Conservation (phyloP, 1,140 invertebrate species). For the Halyomorpha halys region DNA sequence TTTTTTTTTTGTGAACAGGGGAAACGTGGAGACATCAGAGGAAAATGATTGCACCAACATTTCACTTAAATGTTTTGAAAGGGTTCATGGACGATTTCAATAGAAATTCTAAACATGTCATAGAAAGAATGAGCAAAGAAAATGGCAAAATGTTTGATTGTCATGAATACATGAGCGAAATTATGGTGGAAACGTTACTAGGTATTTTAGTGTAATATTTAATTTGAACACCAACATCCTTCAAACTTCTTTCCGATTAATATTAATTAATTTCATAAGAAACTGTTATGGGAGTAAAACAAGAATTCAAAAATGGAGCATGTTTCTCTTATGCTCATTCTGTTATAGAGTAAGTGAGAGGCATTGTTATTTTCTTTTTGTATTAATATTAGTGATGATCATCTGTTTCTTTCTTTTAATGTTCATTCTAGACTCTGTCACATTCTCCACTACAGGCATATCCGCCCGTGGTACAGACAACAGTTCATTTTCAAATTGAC, state of each 20-base stretch:
- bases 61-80: slow-evolving; percentile 72
- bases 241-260: neutral
- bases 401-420: too few species aligned
- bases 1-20: slow-evolving; percentile 37
- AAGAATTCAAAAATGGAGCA: slow-evolving; percentile 56
- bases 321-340: slow-evolving; percentile 73
- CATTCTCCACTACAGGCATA: slow-evolving; percentile 70
- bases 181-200: slow-evolving; percentile 67
- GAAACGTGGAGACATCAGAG: slow-evolving; percentile 69
- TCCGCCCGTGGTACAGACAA: slow-evolving; percentile 71
- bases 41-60: slow-evolving; percentile 71
- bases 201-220: slow-evolving; percentile 36
- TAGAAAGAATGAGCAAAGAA: slow-evolving; percentile 48
- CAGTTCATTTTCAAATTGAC: slow-evolving; percentile 72
- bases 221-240: neutral
- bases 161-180: slow-evolving; percentile 75
- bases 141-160: slow-evolving; percentile 59
- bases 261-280: slow-evolving; percentile 40
- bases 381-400: too few species aligned
- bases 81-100: slow-evolving; percentile 73
- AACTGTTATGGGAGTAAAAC: slow-evolving; percentile 71
- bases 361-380: too few species aligned
- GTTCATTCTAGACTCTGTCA: slow-evolving; percentile 51
- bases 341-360: slow-evolving; percentile 54
- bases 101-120: slow-evolving; percentile 54